A percentile compares a stretch with the other conserved stretches of the same genome.
Conservation (phyloP, 2,888 invertebrate species). For the Machimus rusticus region DNA sequence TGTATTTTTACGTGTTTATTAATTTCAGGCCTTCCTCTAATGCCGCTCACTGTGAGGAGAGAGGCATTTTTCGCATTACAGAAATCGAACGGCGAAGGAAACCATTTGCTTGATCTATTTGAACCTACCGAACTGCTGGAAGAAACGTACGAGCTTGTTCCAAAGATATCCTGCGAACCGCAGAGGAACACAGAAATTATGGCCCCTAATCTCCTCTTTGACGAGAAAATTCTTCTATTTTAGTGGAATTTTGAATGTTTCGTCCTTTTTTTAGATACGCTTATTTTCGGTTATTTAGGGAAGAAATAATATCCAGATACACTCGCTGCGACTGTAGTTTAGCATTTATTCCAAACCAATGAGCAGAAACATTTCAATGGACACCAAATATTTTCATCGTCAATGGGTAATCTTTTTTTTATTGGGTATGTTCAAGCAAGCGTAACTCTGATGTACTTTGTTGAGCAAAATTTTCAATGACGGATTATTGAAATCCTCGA, state of each 20-base stretch:
- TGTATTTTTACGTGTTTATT: slow-evolving; percentile 37
- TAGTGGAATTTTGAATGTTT: neutral
- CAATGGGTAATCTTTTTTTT: neutral
- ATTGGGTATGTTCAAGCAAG: neutral
- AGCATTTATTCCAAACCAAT: neutral
- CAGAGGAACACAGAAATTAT: neutral
- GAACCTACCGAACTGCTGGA: neutral
- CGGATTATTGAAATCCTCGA: neutral
- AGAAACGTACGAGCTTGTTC: neutral
- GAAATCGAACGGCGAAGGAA: neutral
- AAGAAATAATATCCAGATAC: neutral
- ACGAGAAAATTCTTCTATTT: neutral
- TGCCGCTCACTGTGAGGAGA: neutral
- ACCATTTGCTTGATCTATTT: neutral
- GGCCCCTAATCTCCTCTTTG: neutral
- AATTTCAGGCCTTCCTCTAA: slow-evolving; percentile 3
- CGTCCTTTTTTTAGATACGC: neutral
- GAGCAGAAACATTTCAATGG: neutral
- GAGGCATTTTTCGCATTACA: neutral
- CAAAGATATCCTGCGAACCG: neutral
- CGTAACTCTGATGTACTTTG: too few species aligned
- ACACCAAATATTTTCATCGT: neutral
- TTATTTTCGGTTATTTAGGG: neutral
- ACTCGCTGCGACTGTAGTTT: neutral
- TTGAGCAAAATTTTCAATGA: neutral